Evolutionary conservation across 1,140 invertebrate species (phyloP).

Genomic region (Drosophila yakuba): DNA sequence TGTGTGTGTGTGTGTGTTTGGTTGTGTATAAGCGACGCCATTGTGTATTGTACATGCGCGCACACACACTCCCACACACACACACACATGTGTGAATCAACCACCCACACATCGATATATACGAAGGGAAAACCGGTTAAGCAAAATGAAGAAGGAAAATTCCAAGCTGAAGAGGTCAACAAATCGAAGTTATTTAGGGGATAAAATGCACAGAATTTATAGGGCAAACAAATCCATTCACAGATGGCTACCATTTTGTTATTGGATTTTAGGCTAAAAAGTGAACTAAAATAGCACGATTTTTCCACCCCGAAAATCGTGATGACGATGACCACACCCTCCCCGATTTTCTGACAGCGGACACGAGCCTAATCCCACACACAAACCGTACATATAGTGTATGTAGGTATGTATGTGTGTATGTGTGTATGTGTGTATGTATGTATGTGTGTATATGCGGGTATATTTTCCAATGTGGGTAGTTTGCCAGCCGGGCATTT

Average conservation of each 20-base stretch:
- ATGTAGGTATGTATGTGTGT: neutral
- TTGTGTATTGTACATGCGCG: constrained; percentile 74
- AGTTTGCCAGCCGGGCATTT: constrained; percentile 19
- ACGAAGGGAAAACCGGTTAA: neutral
- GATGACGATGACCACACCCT: constrained; percentile 35
- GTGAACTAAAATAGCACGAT: constrained; percentile 19
- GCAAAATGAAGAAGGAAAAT: constrained; percentile 13
- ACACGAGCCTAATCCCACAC: constrained; percentile 42
- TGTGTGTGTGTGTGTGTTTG: constrained; percentile 3
- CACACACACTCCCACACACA: constrained; percentile 45
- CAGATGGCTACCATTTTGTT: constrained; percentile 38
- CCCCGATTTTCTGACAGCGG: constrained; percentile 33
- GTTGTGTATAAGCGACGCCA: constrained; percentile 39
- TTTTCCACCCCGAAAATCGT: constrained; percentile 43
- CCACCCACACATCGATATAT: constrained; percentile 37
- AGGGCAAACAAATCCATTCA: neutral
- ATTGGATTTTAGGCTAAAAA: constrained; percentile 17
- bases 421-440: neutral
- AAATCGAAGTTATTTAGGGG: constrained; percentile 3
- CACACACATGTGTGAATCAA: constrained; percentile 6
- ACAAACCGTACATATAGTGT: neutral
- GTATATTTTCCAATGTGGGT: constrained; percentile 24
- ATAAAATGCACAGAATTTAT: constrained; percentile 2
- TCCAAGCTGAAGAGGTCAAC: constrained; percentile 24
- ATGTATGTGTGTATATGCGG: neutral